phyloP scores from a whole-genome alignment of 2,888 invertebrate species.

The Coecobrya sp. region DNA sequence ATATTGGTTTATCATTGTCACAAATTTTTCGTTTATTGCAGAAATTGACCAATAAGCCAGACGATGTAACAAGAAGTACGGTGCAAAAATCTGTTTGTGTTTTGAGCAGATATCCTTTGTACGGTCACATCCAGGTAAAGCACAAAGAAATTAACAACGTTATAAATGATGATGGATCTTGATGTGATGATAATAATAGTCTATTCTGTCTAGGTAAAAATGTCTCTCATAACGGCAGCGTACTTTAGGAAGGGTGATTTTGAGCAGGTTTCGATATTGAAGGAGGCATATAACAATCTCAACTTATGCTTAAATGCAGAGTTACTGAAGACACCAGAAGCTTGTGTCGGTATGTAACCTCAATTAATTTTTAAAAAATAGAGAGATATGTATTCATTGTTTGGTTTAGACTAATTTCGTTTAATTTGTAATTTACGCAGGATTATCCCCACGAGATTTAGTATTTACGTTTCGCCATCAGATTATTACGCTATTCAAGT shows the following conservation, averaged over 20 bases:
- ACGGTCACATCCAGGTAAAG: slow-evolving; percentile 96
- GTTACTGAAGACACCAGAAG: slow-evolving; percentile 89
- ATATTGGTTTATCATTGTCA: not conserved
- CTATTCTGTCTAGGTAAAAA: slow-evolving; percentile 90
- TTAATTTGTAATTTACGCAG: slow-evolving; percentile 89
- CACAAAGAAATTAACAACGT: slow-evolving; percentile 30
- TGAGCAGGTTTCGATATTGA: slow-evolving; percentile 94
- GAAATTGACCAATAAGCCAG: slow-evolving; percentile 96
- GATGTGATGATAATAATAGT: no score
- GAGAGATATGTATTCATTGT: not conserved
- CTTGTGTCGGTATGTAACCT: slow-evolving; percentile 90
- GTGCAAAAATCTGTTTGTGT: slow-evolving; percentile 99
- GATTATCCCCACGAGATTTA: slow-evolving; percentile 94
- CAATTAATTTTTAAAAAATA: not conserved
- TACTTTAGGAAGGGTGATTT: slow-evolving; percentile 99
- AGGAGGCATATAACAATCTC: slow-evolving; percentile 97
- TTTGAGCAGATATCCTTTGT: slow-evolving; percentile 95
- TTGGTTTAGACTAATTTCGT: no score
- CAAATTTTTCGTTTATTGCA: slow-evolving; percentile 87
- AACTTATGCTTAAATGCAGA: slow-evolving; percentile 93
- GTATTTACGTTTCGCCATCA: slow-evolving; percentile 96
- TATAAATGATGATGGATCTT: no score
- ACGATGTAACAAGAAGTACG: slow-evolving; percentile 98
- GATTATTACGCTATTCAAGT: slow-evolving; percentile 96
- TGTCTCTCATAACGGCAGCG: slow-evolving; percentile 98